Base-by-base conservation (phyloP, 2,113 vertebrate species). In the Glaucidium brasilianum region DNA sequence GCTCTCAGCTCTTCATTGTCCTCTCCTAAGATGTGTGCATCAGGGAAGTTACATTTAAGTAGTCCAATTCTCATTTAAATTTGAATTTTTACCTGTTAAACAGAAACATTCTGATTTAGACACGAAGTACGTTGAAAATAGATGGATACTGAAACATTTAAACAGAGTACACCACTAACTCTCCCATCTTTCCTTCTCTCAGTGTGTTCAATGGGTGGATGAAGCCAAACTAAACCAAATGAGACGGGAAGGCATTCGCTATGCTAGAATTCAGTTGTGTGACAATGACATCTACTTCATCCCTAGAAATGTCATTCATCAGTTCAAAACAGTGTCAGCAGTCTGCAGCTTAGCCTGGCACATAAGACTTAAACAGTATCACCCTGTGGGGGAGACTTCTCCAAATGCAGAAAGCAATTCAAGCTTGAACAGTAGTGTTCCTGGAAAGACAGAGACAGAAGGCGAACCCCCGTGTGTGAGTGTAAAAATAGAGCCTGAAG, bases 151-250 rank as follows among this genome's bases (percentile, higher is more conserved):
- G 85, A 72, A 37, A 35, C 88, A 45, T 84, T 85, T 35, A n/a
- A 66, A 27, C 49, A 59, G 89, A 56, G 67, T 32, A 72, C n/a
- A 19, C 53, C 76, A 90, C 89, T 97, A 93, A 92, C 81, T 92
- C 75, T 97, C 18, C 81, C 90, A 68, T 96, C 97, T 97, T 92
- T 95, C 89, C 73, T 95, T 91, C 93, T 91, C 81, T 55, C 97
- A 99, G 99, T 99, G 99, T 97, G 99, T 99, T 90, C 99, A 99
- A 91, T 99, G 99, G 99, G 99, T 99, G 95, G 99, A 99, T 73
- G 99, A 99, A 94, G 99, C 99, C 69, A 99, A 99, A 97, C 98
- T 99, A 92, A 99, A 99, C 98, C 99, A 99, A 98, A 98, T 99
- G 97, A 98, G 99, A 92, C 98, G 99, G 88, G 99, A 99, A 97